phyloP scores from a whole-genome alignment of 2,888 invertebrate species.

The Leptopilina syphax region DNA sequence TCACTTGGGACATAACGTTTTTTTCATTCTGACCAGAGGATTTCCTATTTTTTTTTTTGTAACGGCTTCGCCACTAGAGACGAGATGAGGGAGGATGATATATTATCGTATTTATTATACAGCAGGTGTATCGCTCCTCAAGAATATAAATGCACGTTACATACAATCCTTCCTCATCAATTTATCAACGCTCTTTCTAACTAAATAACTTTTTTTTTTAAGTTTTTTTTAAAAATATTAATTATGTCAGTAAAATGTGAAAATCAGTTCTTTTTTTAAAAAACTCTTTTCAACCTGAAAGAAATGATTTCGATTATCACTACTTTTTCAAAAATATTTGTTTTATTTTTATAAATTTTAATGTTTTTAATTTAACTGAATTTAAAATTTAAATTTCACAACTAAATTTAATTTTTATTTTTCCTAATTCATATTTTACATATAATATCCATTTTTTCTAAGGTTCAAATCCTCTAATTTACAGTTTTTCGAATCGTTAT shows the following conservation, averaged over 20 bases:
- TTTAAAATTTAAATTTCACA: no score
- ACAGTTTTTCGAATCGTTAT: no score
- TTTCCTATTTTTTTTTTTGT: background rate
- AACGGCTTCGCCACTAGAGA: background rate
- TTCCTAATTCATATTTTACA: no score
- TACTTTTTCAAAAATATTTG: background rate
- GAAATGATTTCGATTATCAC: background rate
- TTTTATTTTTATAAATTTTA: background rate
- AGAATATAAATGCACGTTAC: background rate
- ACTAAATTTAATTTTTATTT: no score
- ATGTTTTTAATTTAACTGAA: no score
- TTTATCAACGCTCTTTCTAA: background rate
- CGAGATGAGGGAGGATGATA: slow-evolving; percentile 25
- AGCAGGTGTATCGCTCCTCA: slow-evolving; percentile 28
- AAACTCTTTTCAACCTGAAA: no score
- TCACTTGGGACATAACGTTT: background rate
- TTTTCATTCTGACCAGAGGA: slow-evolving; percentile 7
- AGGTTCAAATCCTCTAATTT: no score
- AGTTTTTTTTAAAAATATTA: background rate
- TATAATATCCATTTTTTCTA: no score
- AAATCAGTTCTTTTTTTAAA: background rate
- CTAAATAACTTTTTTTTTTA: background rate
- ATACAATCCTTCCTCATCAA: slow-evolving; percentile 3
- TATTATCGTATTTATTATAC: slow-evolving; percentile 36
- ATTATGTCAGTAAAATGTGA: background rate